phyloP scores from a whole-genome alignment of 2,113 vertebrate genomes.

The Hymenochirus boettgeri region DNA sequence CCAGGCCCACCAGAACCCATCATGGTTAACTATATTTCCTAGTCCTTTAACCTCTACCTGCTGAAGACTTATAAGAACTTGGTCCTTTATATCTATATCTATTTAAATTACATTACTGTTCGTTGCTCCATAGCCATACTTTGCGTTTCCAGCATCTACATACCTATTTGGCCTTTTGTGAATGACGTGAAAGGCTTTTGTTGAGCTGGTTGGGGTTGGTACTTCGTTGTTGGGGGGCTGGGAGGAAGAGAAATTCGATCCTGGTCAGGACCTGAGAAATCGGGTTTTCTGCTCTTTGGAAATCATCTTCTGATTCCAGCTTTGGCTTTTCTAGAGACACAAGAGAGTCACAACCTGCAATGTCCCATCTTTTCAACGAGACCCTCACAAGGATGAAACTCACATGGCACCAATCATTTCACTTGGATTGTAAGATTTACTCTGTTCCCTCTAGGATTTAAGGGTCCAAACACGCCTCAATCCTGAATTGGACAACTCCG shows the following conservation, averaged over 20 bases:
- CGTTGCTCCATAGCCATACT: too few relatives aligned
- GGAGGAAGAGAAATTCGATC: neutral
- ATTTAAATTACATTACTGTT: too few relatives aligned
- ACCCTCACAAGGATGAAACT: too few relatives aligned
- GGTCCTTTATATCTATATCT: too few relatives aligned
- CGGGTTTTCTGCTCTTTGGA: conserved; percentile 65
- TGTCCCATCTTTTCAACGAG: too few relatives aligned
- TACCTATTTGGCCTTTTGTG: conserved; percentile 88
- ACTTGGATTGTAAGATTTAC: neutral
- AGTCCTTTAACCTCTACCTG: too few relatives aligned
- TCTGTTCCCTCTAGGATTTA: neutral
- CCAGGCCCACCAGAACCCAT: too few relatives aligned
- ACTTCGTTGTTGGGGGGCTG: conserved; percentile 18
- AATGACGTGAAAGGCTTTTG: conserved; percentile 70
- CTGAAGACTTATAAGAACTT: too few relatives aligned
- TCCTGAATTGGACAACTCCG: too few relatives aligned
- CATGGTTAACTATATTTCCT: too few relatives aligned
- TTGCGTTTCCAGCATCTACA: too few relatives aligned
- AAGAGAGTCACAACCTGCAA: neutral
- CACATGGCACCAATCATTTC: neutral
- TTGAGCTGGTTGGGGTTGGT: conserved; percentile 23
- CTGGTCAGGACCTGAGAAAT: neutral
- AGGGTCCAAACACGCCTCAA: too few relatives aligned
- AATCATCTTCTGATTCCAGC: conserved; percentile 93
- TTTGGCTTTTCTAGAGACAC: conserved; percentile 63